Base-by-base conservation (phyloP, 2,888 invertebrate genomes). In the Molanna angustata region DNA sequence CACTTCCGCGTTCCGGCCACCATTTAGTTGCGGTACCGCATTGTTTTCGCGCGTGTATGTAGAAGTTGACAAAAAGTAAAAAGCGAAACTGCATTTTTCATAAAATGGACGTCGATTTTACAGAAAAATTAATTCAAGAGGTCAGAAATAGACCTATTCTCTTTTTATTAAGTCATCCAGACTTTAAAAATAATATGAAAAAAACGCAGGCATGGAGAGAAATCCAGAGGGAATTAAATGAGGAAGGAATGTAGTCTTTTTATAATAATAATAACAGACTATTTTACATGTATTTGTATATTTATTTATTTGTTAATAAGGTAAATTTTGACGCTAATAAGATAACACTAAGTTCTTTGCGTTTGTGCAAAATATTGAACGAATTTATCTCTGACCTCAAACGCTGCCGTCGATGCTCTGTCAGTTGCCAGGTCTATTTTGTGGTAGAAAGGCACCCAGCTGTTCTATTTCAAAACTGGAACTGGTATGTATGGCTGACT, bases 351-450 rank as follows among this genome's bases (percentile, higher is more conserved):
- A 13, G 9, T 35, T 13, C 13, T 35, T 35, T n/a, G 35, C 14
- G 35, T 9, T n/a, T n/a, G 13, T 35, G 35, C 13, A 35, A 35
- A 35, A 35, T 35, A 35, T n/a, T 9, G 35, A 13, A 39, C 39
- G 17, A 39, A 39, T 17, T 39, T 39, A 14, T 39, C 39, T 17
- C 39, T 13, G 4, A 39, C 39, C 6, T 14, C 14, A 39, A 39
- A 39, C n/a, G 39, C 39, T 17, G 18, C 16, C 7, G 16, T 17
- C 7, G 17, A 17, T 17, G 39, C 16, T 39, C 39, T 18, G 39
- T 17, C 39, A 18, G 14, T 39, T 18, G 9, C 16, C 7, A 9
- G 16, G 39, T 18, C 6, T 39, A 18, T 39, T 7, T 39, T 6
- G 39, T 6, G 39, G 16, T 18, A 14, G 7, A 14, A 14, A 39